Percentiles rank a stretch among this genome's conserved stretches.
Evolutionary conservation across 2,113 vertebrate species (phyloP).

Genomic region (Bothrops jararaca): DNA sequence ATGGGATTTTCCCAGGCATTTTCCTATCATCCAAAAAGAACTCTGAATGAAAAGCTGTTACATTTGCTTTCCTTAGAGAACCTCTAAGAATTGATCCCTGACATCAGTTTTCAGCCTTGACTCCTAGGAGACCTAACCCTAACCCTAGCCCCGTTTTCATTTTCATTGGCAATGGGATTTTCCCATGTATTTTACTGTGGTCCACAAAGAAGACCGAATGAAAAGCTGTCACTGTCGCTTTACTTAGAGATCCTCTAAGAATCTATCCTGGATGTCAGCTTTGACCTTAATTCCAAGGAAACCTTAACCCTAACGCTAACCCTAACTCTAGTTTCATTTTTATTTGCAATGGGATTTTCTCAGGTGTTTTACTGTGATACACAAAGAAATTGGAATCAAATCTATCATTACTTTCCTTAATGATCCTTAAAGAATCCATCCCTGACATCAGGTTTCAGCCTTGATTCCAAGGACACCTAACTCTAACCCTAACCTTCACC

Average conservation of each 20-base stretch:
- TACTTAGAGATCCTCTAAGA: too few relatives aligned
- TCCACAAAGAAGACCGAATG: too few relatives aligned
- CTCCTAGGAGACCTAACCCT: too few relatives aligned
- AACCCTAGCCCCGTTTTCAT: too few relatives aligned
- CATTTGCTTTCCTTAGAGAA: background rate
- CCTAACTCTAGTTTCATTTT: too few relatives aligned
- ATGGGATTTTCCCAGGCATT: background rate
- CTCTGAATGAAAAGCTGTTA: background rate
- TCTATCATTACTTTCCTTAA: background rate
- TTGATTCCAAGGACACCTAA: background rate
- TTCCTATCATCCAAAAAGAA: background rate
- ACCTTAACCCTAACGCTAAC: too few relatives aligned
- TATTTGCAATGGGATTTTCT: too few relatives aligned
- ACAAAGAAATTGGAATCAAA: background rate
- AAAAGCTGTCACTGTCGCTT: too few relatives aligned
- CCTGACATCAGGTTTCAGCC: background rate
- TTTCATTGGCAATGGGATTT: too few relatives aligned
- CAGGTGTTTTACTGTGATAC: background rate
- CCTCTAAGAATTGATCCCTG: background rate
- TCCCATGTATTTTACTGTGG: too few relatives aligned
- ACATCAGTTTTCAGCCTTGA: background rate
- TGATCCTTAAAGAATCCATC: background rate
- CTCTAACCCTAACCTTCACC: background rate
- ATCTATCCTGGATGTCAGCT: too few relatives aligned
- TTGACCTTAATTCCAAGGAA: too few relatives aligned